A percentile compares a stretch with the other conserved stretches of the same genome.
Evolutionary conservation across 1,140 invertebrate species (phyloP).

Genomic region (Diploscapter pachys): DNA sequence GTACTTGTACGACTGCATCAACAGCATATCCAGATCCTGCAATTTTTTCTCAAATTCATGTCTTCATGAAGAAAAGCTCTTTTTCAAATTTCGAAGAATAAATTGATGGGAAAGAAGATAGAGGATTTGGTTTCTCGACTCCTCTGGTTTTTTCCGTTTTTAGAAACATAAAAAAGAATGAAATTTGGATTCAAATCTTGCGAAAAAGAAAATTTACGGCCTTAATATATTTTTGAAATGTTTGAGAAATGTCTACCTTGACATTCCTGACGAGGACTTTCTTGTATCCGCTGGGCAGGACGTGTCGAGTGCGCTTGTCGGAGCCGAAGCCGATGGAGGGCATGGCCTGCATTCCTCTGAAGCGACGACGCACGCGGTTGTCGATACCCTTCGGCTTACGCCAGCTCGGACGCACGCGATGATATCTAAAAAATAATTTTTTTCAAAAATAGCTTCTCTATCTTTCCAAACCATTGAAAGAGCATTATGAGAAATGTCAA

Average conservation of each 20-base stretch:
- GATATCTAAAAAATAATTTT: conserved; percentile 30
- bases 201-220: neutral
- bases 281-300: conserved; percentile 93
- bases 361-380: conserved; percentile 93
- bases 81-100: no score
- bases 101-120: neutral
- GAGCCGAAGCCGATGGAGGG: conserved; percentile 98
- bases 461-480: no score
- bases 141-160: neutral
- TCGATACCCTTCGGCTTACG: conserved; percentile 97
- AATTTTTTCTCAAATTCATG: conserved; percentile 43
- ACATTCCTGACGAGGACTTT: conserved; percentile 84
- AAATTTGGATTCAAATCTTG: neutral
- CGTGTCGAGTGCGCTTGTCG: conserved; percentile 77
- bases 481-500: no score
- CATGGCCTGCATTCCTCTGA: conserved; percentile 98
- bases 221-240: neutral
- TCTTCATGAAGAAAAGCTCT: neutral
- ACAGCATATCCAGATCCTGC: conserved; percentile 91
- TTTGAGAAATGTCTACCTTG: conserved; percentile 66
- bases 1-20: conserved; percentile 97
- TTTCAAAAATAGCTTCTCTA: neutral
- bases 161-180: neutral
- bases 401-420: conserved; percentile 70
- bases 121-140: neutral